A percentile compares a stretch with the other conserved stretches of the same genome.
These are phyloP conservation scores for Dendronephthya gigantea DNA, from an alignment of 64 coral and sea anemone species.

Conservation along the genomic window DNA sequence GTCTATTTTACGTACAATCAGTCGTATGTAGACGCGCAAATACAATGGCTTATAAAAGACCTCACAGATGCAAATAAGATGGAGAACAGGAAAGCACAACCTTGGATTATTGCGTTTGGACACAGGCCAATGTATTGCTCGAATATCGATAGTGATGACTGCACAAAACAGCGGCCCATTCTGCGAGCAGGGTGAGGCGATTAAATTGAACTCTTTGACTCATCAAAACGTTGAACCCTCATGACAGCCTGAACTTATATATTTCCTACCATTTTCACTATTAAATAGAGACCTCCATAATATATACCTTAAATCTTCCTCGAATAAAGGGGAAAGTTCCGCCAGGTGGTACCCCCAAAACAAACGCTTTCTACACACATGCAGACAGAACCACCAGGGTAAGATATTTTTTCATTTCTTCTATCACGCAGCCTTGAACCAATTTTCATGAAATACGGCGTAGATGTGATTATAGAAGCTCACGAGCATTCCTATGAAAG, in stretches of 20 bases:
- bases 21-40: constrained; percentile 30
- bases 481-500: constrained; percentile 80
- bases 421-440: constrained; percentile 43
- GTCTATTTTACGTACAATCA: constrained; percentile 52
- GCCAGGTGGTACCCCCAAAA: no score
- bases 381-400: no score
- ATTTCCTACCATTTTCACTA: no score
- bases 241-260: no score
- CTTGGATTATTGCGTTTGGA: constrained; percentile 83
- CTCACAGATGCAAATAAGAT: constrained; percentile 54
- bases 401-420: not conserved
- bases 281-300: no score
- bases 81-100: constrained; percentile 58
- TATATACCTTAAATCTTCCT: no score
- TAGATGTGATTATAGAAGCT: constrained; percentile 60
- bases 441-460: constrained; percentile 72
- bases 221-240: no score
- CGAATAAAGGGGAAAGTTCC: no score
- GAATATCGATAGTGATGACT: constrained; percentile 69
- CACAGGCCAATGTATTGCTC: constrained; percentile 97
- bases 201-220: not conserved
- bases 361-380: not conserved
- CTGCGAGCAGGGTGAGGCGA: constrained; percentile 28
- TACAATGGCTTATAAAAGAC: constrained; percentile 47
- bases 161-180: constrained; percentile 39